A percentile compares a stretch with the other conserved stretches of the same genome.
Evolutionary conservation across 2,797 vertebrate species (phyloP).

Genomic region (Dermochelys coriacea): DNA sequence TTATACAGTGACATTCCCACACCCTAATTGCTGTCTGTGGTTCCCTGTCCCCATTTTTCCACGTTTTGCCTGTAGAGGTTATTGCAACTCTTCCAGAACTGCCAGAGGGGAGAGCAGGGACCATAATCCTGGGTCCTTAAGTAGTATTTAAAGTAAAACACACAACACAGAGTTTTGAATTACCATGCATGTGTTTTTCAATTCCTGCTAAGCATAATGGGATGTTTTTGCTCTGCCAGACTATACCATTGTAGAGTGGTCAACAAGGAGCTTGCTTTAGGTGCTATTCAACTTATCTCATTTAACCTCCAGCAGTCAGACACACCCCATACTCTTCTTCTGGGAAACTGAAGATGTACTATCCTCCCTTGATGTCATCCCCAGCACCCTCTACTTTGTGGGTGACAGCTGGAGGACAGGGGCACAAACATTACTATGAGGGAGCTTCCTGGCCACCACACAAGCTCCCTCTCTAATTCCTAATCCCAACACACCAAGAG

Average conservation of each 20-base stretch:
- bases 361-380: not conserved
- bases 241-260: not conserved
- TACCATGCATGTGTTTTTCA: not conserved
- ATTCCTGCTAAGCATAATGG: not conserved
- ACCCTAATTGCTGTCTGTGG: not conserved
- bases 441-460: not conserved
- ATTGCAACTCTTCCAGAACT: not conserved
- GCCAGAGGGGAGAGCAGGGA: not conserved
- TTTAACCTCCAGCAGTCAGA: not conserved
- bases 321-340: not conserved
- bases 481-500: not conserved
- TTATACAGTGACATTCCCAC: not conserved
- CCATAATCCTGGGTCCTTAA: not conserved
- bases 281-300: not conserved
- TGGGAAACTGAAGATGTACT: not conserved
- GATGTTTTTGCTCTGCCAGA: not conserved
- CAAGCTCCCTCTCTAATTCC: not conserved
- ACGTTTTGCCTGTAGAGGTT: not conserved
- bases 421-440: fast-evolving
- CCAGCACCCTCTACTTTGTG: not conserved
- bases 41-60: not conserved
- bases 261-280: not conserved
- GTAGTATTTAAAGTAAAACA: not conserved
- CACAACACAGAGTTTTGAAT: not conserved
- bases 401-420: not conserved